Evolutionary conservation across 2,888 invertebrate species (phyloP).

Genomic region (Dicyrtomina minuta): DNA sequence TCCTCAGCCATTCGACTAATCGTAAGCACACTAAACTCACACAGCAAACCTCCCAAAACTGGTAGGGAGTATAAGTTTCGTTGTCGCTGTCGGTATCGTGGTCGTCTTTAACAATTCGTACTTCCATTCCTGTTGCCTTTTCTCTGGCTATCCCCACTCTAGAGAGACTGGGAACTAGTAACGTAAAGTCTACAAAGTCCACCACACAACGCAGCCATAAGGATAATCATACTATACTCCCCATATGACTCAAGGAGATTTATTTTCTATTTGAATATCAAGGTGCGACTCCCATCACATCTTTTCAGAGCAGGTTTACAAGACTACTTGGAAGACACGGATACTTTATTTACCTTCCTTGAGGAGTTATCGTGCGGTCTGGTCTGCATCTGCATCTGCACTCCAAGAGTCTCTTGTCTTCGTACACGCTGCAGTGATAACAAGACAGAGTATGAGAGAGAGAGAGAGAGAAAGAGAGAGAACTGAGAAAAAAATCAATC

Average conservation of each 20-base stretch:
- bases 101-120: too few relatives aligned
- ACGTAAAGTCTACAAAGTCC: too few relatives aligned
- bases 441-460: background rate
- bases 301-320: slow-evolving; percentile 11
- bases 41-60: too few relatives aligned
- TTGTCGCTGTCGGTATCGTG: too few relatives aligned
- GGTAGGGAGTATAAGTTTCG: too few relatives aligned
- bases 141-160: too few relatives aligned
- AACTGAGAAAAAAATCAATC: background rate
- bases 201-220: too few relatives aligned
- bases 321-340: background rate
- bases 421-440: background rate
- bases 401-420: background rate
- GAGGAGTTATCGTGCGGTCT: background rate
- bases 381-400: background rate
- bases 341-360: slow-evolving; percentile 21
- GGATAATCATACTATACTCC: too few relatives aligned
- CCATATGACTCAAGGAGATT: slow-evolving; percentile 5
- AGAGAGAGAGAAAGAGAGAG: background rate
- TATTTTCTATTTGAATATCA: slow-evolving; percentile 10
- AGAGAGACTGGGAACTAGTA: too few relatives aligned
- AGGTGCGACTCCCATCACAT: slow-evolving; percentile 9
- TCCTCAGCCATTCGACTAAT: too few relatives aligned
- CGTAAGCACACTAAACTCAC: too few relatives aligned
- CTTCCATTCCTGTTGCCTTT: too few relatives aligned